A percentile compares a stretch with the other conserved stretches of the same genome.
phyloP scores from a whole-genome alignment of 2,113 vertebrate species.

The Anolis sagrei region DNA sequence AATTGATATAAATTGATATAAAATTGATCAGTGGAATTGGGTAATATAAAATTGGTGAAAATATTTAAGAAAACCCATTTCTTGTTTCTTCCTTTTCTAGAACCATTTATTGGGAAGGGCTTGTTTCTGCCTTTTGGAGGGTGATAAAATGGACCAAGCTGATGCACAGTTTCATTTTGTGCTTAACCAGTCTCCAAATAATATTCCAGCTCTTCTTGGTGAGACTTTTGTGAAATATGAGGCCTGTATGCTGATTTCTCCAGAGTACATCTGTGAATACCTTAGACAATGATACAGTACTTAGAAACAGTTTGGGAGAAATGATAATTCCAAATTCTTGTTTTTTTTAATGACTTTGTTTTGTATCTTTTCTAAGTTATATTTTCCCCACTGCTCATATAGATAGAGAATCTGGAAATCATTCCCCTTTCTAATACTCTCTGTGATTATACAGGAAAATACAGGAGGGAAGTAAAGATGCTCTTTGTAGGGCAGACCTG shows the following conservation, averaged over 20 bases:
- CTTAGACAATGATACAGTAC: background rate
- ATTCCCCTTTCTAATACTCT: background rate
- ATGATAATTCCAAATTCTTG: background rate
- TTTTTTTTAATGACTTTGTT: background rate
- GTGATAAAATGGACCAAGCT: constrained; percentile 99
- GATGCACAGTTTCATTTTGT: constrained; percentile 99
- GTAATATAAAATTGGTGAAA: too few relatives aligned
- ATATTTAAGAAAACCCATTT: background rate
- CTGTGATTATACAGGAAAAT: background rate
- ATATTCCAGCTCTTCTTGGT: constrained; percentile 97
- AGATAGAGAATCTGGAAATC: background rate
- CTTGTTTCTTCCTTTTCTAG: constrained; percentile 72
- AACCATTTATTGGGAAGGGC: constrained; percentile 98
- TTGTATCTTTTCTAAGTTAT: background rate
- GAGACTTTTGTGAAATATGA: constrained; percentile 49
- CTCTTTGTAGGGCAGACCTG: background rate
- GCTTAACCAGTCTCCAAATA: constrained; percentile 98
- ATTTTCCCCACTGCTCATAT: too few relatives aligned
- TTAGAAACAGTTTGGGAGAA: background rate
- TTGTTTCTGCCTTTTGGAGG: constrained; percentile 98
- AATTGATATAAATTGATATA: background rate
- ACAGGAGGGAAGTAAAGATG: background rate
- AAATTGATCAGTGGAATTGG: background rate
- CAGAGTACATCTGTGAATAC: background rate
- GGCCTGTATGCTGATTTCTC: background rate